These are phyloP conservation scores for Melopsittacus undulatus DNA, from an alignment of 2,797 vertebrate genomes.

Conservation along the genomic window DNA sequence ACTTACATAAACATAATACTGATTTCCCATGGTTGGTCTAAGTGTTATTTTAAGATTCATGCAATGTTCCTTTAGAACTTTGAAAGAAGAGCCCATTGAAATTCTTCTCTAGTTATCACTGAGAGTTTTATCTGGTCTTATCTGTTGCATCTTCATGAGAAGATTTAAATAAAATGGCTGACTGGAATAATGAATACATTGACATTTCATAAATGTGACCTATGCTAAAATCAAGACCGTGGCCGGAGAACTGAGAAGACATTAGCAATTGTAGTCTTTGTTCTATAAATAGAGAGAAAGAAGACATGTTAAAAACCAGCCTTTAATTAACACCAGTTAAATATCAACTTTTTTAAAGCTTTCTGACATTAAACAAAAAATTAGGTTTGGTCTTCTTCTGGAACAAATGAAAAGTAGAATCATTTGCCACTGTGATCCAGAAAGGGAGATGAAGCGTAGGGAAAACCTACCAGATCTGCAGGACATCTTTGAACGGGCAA, in stretches of 20 bases:
- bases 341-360: not conserved
- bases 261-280: not conserved
- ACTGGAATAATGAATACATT: slow-evolving; percentile 26
- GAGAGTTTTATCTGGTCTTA: not conserved
- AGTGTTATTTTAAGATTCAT: not conserved
- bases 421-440: not conserved
- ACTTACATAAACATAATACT: not conserved
- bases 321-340: slow-evolving; percentile 24
- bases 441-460: not conserved
- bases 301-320: not conserved
- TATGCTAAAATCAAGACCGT: slow-evolving; percentile 30
- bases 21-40: not conserved
- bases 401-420: slow-evolving; percentile 2
- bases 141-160: slow-evolving; percentile 9
- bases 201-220: slow-evolving; percentile 51
- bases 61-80: not conserved
- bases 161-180: slow-evolving; percentile 32
- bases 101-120: not conserved
- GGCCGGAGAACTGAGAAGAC: not conserved
- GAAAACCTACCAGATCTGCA: not conserved
- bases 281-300: not conserved
- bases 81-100: not conserved
- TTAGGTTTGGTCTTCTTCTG: not conserved
- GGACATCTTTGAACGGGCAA: not conserved
- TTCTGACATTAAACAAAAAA: slow-evolving; percentile 28